Base-by-base conservation (phyloP, 92 coral and sea anemone genomes). In the Bergia puertoricense region DNA sequence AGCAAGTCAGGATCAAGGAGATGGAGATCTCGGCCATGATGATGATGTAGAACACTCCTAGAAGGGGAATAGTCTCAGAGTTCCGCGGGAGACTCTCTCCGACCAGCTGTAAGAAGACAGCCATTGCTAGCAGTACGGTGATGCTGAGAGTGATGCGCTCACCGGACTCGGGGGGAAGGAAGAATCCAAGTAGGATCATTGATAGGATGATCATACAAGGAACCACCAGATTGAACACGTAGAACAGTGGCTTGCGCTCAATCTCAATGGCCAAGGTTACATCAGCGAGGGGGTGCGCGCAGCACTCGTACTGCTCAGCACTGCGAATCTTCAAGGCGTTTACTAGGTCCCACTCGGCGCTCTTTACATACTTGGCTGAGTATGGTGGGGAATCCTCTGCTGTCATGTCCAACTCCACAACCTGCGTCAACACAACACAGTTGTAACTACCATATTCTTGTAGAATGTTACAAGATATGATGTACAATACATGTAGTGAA, bases 11-110 rank as follows among this genome's bases (percentile, higher is more conserved):
- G 96, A 97, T 94, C 56, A 97, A 89, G 6, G 99, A 97, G 77
- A 97, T 90, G 36, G 97, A 93, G 40, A 95, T 93, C 90, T 97
- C 98, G 20, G 97, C 96, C 99, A 97, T 97, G 74, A 97, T 96
- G 16, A 98, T 95, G 79, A 97, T 92, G 90, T 97, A 97, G 83
- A 97, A 97, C 76, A 92, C 94, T 1, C 94, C 99, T 23, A 97
- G 88, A 8, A 97, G 91, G 14, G 99, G 99, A 30, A 97, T 94
- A n/a, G 95, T 91, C 88, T 97, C 99, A 4, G 99, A 97, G 86
- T 97, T 97, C n/a, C 98, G 92, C 36, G 99, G 99, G 20, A 97
- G 91, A 86, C 94, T 92, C 79, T 97, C 99, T 57, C 97, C 98
- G 5, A 92, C 96, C 8, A 97, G 95, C 81, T 97, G 99, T 59